Conservation (phyloP, 2,113 vertebrate species). For the Cavia aperea region DNA sequence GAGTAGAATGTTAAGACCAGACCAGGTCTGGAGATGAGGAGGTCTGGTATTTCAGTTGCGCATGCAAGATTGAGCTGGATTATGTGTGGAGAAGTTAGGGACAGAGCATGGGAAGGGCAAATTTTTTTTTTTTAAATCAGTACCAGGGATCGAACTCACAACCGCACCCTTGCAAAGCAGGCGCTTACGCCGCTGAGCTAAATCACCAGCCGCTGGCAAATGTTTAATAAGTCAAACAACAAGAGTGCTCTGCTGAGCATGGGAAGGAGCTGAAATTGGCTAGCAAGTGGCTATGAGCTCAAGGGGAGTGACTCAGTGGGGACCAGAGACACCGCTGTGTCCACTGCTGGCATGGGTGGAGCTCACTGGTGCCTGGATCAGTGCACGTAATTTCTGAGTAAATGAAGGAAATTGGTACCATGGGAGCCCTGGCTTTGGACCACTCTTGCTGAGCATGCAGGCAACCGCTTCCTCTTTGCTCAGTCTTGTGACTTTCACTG, state of each 20-base stretch:
- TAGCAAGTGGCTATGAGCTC: background rate
- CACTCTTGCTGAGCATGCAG: background rate
- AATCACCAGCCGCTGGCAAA: background rate
- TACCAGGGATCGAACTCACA: too few species aligned
- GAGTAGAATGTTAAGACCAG: too few species aligned
- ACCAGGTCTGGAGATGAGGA: background rate
- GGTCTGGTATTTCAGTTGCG: background rate
- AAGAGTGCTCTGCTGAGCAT: rapidly evolving
- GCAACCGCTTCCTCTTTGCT: background rate
- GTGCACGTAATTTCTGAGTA: background rate
- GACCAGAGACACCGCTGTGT: background rate
- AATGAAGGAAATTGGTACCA: background rate
- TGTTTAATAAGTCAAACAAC: background rate
- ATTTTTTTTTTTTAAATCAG: too few species aligned
- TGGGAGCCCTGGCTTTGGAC: background rate
- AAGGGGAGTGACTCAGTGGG: background rate
- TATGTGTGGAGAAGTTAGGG: background rate
- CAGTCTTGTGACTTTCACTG: background rate
- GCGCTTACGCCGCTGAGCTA: too few species aligned
- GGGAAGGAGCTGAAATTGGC: background rate
- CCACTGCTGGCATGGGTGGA: background rate
- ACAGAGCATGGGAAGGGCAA: background rate
- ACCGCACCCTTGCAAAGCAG: too few species aligned
- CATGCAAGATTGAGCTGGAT: background rate
- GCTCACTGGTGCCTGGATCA: too few species aligned